phyloP scores from a whole-genome alignment of 2,113 vertebrate genomes.

The Telmatochromis sp. region DNA sequence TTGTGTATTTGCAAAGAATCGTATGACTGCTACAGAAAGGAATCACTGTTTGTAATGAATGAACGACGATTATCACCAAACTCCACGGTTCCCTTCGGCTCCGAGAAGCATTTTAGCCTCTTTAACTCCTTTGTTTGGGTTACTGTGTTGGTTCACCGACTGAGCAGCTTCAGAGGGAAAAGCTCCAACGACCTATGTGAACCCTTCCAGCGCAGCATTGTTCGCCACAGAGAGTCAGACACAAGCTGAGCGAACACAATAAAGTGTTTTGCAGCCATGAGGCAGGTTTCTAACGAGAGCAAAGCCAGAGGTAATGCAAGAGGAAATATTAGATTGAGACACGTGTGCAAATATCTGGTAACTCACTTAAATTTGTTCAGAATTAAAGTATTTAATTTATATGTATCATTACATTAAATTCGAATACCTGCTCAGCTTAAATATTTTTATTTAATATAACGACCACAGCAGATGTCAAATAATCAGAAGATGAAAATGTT shows the following conservation, averaged over 20 bases:
- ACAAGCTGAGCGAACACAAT: not conserved
- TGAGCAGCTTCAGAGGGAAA: not conserved
- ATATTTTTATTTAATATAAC: not conserved
- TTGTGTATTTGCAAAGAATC: not conserved
- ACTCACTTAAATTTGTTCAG: not conserved
- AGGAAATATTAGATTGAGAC: not conserved
- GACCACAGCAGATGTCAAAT: not conserved
- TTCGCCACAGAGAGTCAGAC: not conserved
- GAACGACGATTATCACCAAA: not conserved
- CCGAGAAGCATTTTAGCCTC: not conserved
- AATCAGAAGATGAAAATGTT: not conserved
- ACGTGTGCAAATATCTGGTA: not conserved
- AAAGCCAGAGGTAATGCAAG: not conserved
- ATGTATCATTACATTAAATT: not conserved
- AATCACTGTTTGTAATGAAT: not conserved
- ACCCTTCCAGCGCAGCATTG: not conserved
- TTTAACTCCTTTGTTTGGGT: not conserved
- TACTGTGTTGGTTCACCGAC: not conserved
- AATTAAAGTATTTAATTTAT: not conserved
- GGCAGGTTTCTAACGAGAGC: not conserved
- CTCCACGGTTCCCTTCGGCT: not conserved
- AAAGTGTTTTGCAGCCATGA: not conserved
- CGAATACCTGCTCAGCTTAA: rapidly evolving
- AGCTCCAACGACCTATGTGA: not conserved
- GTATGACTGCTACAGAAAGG: not conserved